Base-by-base conservation (phyloP, 92 coral and sea anemone genomes). In the Phymanthus crucifer region DNA sequence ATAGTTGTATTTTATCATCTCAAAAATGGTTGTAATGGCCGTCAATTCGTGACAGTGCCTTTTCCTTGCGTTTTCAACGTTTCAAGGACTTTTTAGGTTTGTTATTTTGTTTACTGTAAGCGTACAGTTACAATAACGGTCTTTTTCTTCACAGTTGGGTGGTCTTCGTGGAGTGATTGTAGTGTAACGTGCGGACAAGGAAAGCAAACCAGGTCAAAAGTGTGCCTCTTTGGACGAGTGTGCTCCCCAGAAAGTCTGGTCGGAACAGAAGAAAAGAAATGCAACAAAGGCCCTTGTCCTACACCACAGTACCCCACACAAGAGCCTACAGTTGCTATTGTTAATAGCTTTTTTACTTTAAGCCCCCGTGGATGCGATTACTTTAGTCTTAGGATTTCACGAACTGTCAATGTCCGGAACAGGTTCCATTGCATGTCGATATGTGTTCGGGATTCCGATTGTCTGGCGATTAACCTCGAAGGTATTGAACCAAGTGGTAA, bases 401-500 rank as follows among this genome's bases (percentile, higher is more conserved):
- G 50, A 57, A 75, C 79, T 34, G 16, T 32, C 21, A 45, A 27
- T 1, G 56, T 65, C n/a, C 6, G 16, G 24, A 77, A 48, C 81
- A 64, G 11, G 17, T 77, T 77, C 16, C 72, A 43, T 6, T 77
- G 81, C 40, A 77, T 61, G 26, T 61, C 32, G 21, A 36, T 77
- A 17, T 77, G 81, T 65, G 26, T 38, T 18, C 81, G 81, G n/a
- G 48, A 19, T 16, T 38, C 27, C 21, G 36, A 77, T 6, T 77
- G 81, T 33, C 46, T 50, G 32, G 81, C 72, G 57, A 19, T 77
- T 40, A 77, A 77, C 58, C 36, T 77, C 40, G 79, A 75, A 64
- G 37, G 61, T 6, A 61, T 61, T 29, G 34, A 27, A 17, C 35
- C 68, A 24, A 61, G 17, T 1, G 68, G 38, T 61, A 24, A 27